Evolutionary conservation across 2,888 invertebrate species (phyloP).

Genomic region (Xiphydria camelus): DNA sequence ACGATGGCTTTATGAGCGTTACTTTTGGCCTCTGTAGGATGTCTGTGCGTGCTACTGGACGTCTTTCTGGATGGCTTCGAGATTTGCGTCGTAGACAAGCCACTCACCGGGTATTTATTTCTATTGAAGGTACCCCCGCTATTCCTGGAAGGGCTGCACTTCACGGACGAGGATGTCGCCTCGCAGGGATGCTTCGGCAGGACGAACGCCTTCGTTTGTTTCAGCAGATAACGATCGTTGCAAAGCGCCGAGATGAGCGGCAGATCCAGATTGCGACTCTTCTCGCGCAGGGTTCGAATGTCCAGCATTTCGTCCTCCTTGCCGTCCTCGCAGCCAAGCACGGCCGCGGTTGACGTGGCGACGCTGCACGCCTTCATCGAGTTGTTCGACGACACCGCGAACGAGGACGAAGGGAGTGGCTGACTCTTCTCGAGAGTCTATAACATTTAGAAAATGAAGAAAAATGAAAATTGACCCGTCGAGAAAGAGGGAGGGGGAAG

Average conservation of each 20-base stretch:
- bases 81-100: constrained; percentile 65
- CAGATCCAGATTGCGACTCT: constrained; percentile 86
- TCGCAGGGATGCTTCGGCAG: constrained; percentile 69
- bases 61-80: constrained; percentile 64
- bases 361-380: constrained; percentile 31
- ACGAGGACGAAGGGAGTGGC: constrained; percentile 43
- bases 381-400: constrained; percentile 28
- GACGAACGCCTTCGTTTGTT: constrained; percentile 86
- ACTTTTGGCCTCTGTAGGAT: constrained; percentile 71
- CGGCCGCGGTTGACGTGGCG: constrained; percentile 17
- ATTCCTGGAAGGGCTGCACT: constrained; percentile 22
- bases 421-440: constrained; percentile 52
- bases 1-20: constrained; percentile 29
- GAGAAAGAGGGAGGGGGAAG: not conserved
- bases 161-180: constrained; percentile 9
- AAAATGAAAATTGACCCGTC: not conserved
- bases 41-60: constrained; percentile 65
- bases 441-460: not conserved
- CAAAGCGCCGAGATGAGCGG: constrained; percentile 91
- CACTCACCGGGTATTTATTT: constrained; percentile 70
- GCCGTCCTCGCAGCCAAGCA: constrained; percentile 26
- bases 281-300: constrained; percentile 82
- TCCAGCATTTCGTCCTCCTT: constrained; percentile 63
- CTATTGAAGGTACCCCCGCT: constrained; percentile 52
- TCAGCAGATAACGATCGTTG: constrained; percentile 86